Evolutionary conservation across 1,140 invertebrate species (phyloP), one percentile per base, ranked within the genome.

Genomic region (Pogonomyrmex californicus): DNA sequence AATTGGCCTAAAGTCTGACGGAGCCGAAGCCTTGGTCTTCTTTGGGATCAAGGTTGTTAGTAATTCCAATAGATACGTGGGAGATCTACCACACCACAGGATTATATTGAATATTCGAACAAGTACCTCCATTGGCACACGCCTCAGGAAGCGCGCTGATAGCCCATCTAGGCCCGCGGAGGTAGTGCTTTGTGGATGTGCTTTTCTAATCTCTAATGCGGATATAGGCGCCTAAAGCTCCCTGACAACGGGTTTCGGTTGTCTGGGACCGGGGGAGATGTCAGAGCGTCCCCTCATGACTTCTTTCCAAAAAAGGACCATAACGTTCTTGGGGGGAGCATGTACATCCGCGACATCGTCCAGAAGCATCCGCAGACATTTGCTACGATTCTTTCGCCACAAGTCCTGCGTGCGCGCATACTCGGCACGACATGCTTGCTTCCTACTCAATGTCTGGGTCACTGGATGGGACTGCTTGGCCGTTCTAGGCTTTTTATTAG

Each of bases 1-100:
- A 23, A 93, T 88, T 4, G 92, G 92, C 36, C 92, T 36, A 65
- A 88, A 93, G n/a, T 91, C 87, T 0, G 41, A 77, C 0, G 87
- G 70, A 6, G 83, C 36, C 0, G 6, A 12, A 0, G 41, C 38
- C 44, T 91, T 88, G 23, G 79, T 88, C 4, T 81, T 86, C 65
- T 93, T 91, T 0, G 90, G 88, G n/a, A 94, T 91, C 6, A 56
- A 17, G 3, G 54, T 56, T n/a, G 54, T 56, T 4, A 7, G 1
- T 7, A 10, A 49, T 2, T 2, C 47, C 7, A 49, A 7, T 4
- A 49, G 7, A 49, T 49, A 7, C 7, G 47, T 4, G 2, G 47
- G 47, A 6, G 47, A 6, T 7, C 7, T 2, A 9, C 7, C 7
- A 7, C 47, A 49, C 47, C 47, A 49, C 10, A 36, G 1, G 2